Base-by-base conservation (phyloP, 2,797 vertebrate genomes). In the Peromyscus nudipes region DNA sequence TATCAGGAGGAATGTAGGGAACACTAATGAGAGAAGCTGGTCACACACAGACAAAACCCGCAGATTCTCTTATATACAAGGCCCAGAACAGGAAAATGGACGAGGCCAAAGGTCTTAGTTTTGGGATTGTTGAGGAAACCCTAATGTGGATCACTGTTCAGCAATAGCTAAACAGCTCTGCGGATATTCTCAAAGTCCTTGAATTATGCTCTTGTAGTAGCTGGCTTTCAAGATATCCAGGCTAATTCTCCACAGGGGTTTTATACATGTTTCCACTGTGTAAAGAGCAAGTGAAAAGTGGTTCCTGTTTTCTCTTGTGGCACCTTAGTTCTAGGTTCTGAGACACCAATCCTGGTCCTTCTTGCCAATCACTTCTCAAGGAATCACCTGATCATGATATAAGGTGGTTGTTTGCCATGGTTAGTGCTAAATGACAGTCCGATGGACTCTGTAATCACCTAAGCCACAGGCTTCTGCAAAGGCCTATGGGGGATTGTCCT, bases 381-480 rank as follows among this genome's bases (percentile, higher is more conserved):
- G n/a, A 31, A 19, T 52, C 49, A 52, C 0, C 55, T 57, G 23
- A 0, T 1, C 13, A 4, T 12, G 25, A 52, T 4, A 31, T 12
- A 16, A 0, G 21, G 9, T 0, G 7, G 23, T 25, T 46, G 37
- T 11, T 23, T 76, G 25, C 46, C 40, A 34, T 31, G n/a, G 60
- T 21, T 11, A 84, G 9, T 65, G 10, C 82, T 65, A 65, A 46
- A 21, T 46, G 60, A 21, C 40, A 46, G 31, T 9, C 12, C 1
- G 10, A 34, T 27, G 23, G 40, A 37, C 10, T 34, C 82, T 84
- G 65, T 46, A 60, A 17, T 60, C 6, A 0, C 55, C 23, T 37
- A 5, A 9, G 55, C 52, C 57, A 5, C 25, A 13, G n/a, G 55
- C n/a, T 21, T 84, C 37, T 64, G 60, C 40, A 65, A 40, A 65